Conservation (phyloP, 2,113 vertebrate genomes). For the Promerops cafer region DNA sequence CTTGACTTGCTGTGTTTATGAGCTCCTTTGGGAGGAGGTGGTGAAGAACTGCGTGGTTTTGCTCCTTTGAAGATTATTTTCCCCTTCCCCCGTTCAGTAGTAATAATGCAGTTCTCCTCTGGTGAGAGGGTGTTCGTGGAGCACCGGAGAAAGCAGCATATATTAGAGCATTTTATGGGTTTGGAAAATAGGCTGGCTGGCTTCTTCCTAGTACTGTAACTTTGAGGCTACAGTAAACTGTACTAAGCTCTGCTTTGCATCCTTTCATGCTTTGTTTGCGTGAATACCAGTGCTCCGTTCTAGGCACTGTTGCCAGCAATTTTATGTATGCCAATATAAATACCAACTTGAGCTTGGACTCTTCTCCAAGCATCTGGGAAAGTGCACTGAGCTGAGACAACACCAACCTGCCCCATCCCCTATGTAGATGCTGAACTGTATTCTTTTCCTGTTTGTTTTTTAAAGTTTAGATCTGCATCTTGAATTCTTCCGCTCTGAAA, state of each 20-base stretch:
- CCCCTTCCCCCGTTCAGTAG: neutral
- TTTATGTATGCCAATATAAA: conserved; percentile 43
- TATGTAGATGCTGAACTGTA: conserved; percentile 10
- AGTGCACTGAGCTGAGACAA: conserved; percentile 56
- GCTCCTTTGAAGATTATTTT: neutral
- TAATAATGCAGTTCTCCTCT: conserved; percentile 27
- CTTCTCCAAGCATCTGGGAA: conserved; percentile 39
- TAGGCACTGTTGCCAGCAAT: conserved; percentile 31
- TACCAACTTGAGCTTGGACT: conserved; percentile 48
- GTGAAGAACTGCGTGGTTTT: conserved; percentile 10
- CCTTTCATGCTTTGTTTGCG: conserved; percentile 52
- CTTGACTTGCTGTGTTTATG: conserved; percentile 49
- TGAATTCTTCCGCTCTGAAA: conserved; percentile 13
- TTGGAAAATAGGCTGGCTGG: conserved; percentile 39
- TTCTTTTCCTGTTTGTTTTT: conserved; percentile 42
- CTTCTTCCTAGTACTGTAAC: conserved; percentile 58
- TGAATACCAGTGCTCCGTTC: conserved; percentile 48
- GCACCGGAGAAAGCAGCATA: neutral
- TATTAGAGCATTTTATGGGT: conserved; percentile 30
- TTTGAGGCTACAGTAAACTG: conserved; percentile 42
- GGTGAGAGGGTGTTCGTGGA: neutral
- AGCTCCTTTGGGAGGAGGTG: conserved; percentile 20
- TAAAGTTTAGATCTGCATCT: neutral
- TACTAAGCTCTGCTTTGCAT: conserved; percentile 60
- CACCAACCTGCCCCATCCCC: conserved; percentile 18